Percentiles rank a stretch among this genome's conserved stretches.
Conservation (phyloP, 2,113 vertebrate species). For the Tursiops truncatus region DNA sequence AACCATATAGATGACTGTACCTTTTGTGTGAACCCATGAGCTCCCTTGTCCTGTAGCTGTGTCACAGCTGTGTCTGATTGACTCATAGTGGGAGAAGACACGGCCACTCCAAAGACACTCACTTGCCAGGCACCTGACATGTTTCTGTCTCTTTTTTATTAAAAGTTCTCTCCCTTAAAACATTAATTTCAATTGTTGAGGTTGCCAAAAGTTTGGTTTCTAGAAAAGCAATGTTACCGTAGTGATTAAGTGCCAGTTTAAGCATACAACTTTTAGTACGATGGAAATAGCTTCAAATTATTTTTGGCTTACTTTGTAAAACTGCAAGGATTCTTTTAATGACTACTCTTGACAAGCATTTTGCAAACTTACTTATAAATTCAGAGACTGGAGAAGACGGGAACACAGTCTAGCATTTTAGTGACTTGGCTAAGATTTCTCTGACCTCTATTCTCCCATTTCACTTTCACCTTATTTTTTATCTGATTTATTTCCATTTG, state of each 20-base stretch:
- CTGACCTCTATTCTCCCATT: neutral
- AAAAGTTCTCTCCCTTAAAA: neutral
- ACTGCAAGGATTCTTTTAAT: neutral
- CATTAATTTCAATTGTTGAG: neutral
- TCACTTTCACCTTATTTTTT: neutral
- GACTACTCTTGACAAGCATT: neutral
- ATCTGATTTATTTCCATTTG: neutral
- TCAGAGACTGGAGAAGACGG: neutral
- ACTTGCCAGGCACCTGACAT: neutral
- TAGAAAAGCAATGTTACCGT: neutral
- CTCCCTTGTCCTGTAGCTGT: neutral
- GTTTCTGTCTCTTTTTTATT: neutral
- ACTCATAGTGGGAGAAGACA: too few species aligned
- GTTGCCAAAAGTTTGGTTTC: neutral
- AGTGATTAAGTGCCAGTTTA: neutral
- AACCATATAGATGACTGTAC: neutral
- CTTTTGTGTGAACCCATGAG: accelerated
- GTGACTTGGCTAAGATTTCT: neutral
- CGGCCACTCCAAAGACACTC: neutral
- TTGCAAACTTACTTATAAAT: neutral
- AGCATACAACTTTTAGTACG: neutral
- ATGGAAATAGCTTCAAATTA: neutral
- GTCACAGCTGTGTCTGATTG: neutral
- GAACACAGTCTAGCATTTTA: neutral
- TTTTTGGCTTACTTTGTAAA: neutral